phyloP scores from a whole-genome alignment of 2,113 vertebrate genomes.

The Noctilio leporinus region DNA sequence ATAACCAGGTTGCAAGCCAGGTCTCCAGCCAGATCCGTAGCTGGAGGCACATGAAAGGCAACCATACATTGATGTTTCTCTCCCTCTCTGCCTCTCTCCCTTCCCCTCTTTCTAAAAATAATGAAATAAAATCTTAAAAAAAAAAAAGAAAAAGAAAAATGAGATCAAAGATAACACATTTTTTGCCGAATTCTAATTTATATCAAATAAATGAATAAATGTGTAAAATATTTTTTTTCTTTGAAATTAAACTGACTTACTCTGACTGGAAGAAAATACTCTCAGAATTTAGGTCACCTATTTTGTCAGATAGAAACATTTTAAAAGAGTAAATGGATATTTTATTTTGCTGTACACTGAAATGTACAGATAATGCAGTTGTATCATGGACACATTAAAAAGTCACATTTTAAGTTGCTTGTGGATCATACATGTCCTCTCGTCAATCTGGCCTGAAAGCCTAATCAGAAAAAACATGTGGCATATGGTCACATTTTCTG shows the following conservation, averaged over 20 bases:
- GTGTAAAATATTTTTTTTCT: not conserved
- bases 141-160: too few species aligned
- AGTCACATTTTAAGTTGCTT: not conserved
- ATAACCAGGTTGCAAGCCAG: too few species aligned
- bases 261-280: not conserved
- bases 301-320: not conserved
- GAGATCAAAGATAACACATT: not conserved
- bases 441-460: not conserved
- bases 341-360: not conserved
- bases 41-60: too few species aligned
- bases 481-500: not conserved
- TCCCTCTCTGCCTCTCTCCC: too few species aligned
- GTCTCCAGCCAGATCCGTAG: too few species aligned
- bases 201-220: not conserved
- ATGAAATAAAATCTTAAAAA: too few species aligned
- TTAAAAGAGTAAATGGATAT: not conserved
- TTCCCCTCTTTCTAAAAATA: too few species aligned
- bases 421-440: not conserved
- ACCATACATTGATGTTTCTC: too few species aligned
- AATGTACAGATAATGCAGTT: not conserved
- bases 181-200: not conserved
- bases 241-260: not conserved
- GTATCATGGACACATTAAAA: not conserved
- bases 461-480: not conserved
- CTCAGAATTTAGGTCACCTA: not conserved